Percentiles rank a stretch among this genome's conserved stretches.
Evolutionary conservation across 2,888 invertebrate genomes (phyloP).

Genomic region (Julus scandinavius): DNA sequence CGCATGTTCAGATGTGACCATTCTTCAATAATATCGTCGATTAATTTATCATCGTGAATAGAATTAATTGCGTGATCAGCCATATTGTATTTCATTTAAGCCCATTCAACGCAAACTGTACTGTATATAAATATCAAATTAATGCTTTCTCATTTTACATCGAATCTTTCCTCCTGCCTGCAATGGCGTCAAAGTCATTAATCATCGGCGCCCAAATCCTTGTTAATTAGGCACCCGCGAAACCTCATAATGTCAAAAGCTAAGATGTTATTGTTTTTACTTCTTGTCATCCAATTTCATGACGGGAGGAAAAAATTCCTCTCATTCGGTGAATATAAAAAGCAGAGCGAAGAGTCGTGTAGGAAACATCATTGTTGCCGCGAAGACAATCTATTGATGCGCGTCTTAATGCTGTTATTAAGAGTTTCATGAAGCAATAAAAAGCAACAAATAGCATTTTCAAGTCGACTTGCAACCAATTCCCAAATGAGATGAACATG

Average conservation of each 20-base stretch:
- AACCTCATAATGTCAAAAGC: conserved; percentile 46
- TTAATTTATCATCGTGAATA: no score
- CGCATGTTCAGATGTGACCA: no score
- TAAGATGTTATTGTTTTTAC: conserved; percentile 46
- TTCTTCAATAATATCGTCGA: no score
- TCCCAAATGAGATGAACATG: conserved; percentile 46
- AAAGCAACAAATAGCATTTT: conserved; percentile 45
- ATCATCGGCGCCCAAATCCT: conserved; percentile 39
- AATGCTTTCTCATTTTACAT: background rate
- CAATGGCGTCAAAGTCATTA: background rate
- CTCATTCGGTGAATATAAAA: conserved; percentile 39
- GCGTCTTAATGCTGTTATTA: conserved; percentile 43
- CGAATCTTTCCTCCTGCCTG: background rate
- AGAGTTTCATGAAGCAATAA: conserved; percentile 46
- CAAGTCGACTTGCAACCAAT: conserved; percentile 43
- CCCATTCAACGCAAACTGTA: background rate
- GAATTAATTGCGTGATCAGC: no score
- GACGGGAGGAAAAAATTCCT: background rate
- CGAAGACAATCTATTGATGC: conserved; percentile 46
- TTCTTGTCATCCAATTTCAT: conserved; percentile 44
- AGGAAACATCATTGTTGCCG: conserved; percentile 40
- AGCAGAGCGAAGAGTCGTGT: conserved; percentile 37
- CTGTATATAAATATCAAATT: background rate
- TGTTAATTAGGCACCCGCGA: conserved; percentile 43
- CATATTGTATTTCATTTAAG: background rate